These are phyloP conservation scores for Bujurquina vittata DNA, from an alignment of 2,113 vertebrate species.

Conservation along the genomic window DNA sequence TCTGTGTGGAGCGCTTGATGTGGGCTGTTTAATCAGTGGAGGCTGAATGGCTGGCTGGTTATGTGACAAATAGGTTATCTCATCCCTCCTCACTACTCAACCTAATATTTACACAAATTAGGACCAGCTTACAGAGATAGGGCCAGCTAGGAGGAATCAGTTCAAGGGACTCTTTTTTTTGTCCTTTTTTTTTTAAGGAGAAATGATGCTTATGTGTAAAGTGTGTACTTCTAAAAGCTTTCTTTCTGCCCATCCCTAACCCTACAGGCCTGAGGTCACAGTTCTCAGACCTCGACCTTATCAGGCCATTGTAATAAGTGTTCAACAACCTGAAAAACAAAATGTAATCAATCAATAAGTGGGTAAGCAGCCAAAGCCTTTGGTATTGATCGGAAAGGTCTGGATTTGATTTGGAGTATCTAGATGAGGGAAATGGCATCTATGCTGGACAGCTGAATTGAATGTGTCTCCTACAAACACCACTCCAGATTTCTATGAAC, in stretches of 20 bases:
- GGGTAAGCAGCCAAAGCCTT: slow-evolving; percentile 63
- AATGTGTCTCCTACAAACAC: background rate
- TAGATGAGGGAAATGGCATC: slow-evolving; percentile 40
- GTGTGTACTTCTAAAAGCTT: background rate
- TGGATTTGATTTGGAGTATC: slow-evolving; percentile 35
- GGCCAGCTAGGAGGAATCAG: background rate
- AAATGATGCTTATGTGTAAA: background rate
- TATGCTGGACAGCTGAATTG: background rate
- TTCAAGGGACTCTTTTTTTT: background rate
- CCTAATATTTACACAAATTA: slow-evolving; percentile 85
- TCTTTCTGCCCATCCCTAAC: slow-evolving; percentile 20
- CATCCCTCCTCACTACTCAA: slow-evolving; percentile 79
- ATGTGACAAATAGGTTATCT: slow-evolving; percentile 83
- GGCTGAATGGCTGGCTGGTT: slow-evolving; percentile 79
- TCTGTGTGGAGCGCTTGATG: slow-evolving; percentile 53
- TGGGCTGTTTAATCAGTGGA: slow-evolving; percentile 77
- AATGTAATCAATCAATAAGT: slow-evolving; percentile 75
- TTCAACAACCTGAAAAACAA: slow-evolving; percentile 72
- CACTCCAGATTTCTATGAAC: background rate
- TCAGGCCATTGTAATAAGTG: slow-evolving; percentile 71
- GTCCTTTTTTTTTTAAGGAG: background rate
- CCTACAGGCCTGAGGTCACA: slow-evolving; percentile 55
- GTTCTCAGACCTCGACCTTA: slow-evolving; percentile 53
- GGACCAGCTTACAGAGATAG: slow-evolving; percentile 78
- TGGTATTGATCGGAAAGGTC: slow-evolving; percentile 66